These are phyloP conservation scores for Potamarius usumacintae DNA, from an alignment of 2,113 vertebrate genomes.

Conservation along the genomic window DNA sequence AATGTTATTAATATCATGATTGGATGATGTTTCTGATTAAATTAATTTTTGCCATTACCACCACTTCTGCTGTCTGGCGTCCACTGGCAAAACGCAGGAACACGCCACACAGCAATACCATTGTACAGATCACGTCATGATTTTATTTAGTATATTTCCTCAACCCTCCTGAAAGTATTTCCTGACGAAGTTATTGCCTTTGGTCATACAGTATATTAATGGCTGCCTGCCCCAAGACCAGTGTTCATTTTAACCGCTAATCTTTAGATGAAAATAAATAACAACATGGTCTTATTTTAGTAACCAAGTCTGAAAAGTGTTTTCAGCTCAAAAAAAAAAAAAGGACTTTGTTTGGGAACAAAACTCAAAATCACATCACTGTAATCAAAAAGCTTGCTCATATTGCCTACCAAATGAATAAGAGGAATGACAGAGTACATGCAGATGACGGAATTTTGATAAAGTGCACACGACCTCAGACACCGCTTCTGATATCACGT, in stretches of 20 bases:
- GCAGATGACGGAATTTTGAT: not conserved
- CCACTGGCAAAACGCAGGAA: no score
- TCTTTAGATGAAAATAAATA: not conserved
- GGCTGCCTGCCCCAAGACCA: no score
- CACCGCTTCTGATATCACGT: not conserved
- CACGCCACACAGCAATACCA: no score
- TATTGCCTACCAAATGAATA: not conserved
- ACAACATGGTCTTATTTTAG: not conserved
- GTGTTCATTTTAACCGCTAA: not conserved
- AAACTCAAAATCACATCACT: not conserved
- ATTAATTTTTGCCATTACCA: no score
- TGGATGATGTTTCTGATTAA: no score
- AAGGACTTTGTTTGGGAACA: not conserved
- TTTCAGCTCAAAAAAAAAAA: not conserved
- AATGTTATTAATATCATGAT: no score
- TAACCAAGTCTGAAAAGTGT: not conserved
- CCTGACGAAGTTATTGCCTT: no score
- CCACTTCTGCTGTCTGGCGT: no score
- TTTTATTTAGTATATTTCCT: no score
- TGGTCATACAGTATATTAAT: no score
- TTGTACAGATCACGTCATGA: no score
- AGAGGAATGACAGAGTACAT: not conserved
- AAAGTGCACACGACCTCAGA: not conserved
- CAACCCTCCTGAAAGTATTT: no score
- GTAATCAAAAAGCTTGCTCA: not conserved